A percentile compares a stretch with the other conserved stretches of the same genome.
Conservation (phyloP, 2,888 invertebrate species). For the Meiosimyza platycephala region DNA sequence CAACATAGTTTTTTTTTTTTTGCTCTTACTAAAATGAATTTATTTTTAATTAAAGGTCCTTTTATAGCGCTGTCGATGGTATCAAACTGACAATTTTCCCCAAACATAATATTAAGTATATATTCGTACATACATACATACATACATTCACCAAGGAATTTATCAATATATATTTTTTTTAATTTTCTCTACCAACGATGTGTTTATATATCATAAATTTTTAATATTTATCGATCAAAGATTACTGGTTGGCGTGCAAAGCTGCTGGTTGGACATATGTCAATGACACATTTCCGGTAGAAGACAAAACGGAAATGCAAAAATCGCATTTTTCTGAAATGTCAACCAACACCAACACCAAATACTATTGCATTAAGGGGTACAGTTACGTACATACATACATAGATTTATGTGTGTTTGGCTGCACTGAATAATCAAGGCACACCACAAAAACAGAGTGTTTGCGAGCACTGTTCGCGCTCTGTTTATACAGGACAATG, state of each 20-base stretch:
- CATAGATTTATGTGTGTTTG: conserved; percentile 18
- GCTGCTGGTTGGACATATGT: conserved; percentile 4
- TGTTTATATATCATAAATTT: conserved; percentile 56
- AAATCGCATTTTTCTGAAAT: conserved; percentile 23
- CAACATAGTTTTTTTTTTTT: no score
- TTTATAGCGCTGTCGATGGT: no score
- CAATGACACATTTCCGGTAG: not conserved
- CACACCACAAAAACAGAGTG: no score
- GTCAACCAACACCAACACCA: conserved; percentile 1
- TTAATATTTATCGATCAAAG: conserved; percentile 60
- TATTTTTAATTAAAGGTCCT: no score
- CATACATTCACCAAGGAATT: no score
- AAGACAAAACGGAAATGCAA: not conserved
- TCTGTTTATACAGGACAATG: no score
- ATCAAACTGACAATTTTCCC: not conserved
- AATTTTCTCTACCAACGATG: conserved; percentile 27
- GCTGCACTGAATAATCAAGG: no score
- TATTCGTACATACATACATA: no score
- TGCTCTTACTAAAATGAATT: no score
- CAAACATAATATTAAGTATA: no score
- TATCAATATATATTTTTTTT: not conserved
- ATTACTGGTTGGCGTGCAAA: not conserved
- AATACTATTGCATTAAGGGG: no score
- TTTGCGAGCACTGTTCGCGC: no score
- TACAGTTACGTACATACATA: conserved; percentile 22